phyloP scores from a whole-genome alignment of 2,797 vertebrate species.

The Ctenochaetus hawaiiensis region DNA sequence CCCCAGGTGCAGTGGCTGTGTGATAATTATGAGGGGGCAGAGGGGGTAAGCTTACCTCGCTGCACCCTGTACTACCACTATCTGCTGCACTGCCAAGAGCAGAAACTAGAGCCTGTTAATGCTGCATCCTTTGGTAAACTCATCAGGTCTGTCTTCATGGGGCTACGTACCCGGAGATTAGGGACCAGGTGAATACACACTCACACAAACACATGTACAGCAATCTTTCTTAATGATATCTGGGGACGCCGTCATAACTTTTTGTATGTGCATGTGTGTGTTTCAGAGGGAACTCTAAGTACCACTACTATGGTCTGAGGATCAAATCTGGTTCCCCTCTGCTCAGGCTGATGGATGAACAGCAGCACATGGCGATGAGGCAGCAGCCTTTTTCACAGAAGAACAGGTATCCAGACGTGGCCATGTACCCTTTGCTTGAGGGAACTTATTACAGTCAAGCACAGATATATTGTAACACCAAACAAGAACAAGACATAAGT shows the following conservation, averaged over 20 bases:
- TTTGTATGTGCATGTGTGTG: conserved; percentile 6
- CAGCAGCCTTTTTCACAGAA: conserved; percentile 95
- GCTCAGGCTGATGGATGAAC: conserved; percentile 92
- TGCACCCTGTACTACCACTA: conserved; percentile 97
- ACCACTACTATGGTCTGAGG: conserved; percentile 95
- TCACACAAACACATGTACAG: conserved; percentile 9
- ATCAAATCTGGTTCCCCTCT: conserved; percentile 93
- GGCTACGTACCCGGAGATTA: conserved; percentile 91
- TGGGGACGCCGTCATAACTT: neutral
- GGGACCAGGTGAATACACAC: conserved; percentile 88
- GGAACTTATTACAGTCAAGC: neutral
- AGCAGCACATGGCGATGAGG: conserved; percentile 94
- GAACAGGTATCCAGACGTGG: conserved; percentile 83
- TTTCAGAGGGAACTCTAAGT: conserved; percentile 94
- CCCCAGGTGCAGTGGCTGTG: conserved; percentile 93
- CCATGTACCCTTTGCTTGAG: neutral
- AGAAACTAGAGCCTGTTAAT: conserved; percentile 94
- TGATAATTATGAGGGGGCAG: conserved; percentile 95
- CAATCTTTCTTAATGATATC: neutral
- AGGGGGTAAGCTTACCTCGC: conserved; percentile 94
- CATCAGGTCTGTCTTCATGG: conserved; percentile 95
- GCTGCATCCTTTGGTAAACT: conserved; percentile 96
- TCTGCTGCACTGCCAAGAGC: conserved; percentile 94
- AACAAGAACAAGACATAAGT: neutral
- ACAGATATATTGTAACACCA: neutral